Evolutionary conservation across 2,888 invertebrate species (phyloP), one percentile per base, ranked within the genome.

Genomic region (Formica aserva): DNA sequence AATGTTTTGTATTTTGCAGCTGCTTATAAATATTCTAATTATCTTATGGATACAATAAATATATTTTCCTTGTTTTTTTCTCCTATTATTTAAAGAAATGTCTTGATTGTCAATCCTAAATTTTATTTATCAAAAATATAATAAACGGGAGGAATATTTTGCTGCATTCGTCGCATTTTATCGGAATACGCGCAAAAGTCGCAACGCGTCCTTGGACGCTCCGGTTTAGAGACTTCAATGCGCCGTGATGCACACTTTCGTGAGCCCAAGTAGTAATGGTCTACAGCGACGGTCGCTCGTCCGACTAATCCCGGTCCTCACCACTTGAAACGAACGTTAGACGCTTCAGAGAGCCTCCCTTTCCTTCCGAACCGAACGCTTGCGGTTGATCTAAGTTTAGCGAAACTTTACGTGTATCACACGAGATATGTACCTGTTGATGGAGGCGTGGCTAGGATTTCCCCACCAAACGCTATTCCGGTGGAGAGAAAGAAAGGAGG

Each of bases 391-490:
- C 35, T 45, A 62, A 35, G 18, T 45, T 78, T 60, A 60, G 45
- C 72, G 72, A 60, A 60, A 66, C 74, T 66, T 48, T 8, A 66
- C 26, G 26, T 60, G 48, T 62, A 52, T 52, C 52, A 52, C 32
- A 26, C n/a, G 55, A 76, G 65, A 55, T 82, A 41, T 52, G 69
- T 76, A 82, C 13, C 32, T 35, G 60, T 86, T 77, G 85, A 29
- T 6, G 74, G 86, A 60, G 86, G 86, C 86, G 86, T 86, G 86
- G 86, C 77, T 62, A 76, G 38, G 32, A 48, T 48, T 38, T 62
- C 82, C 81, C 77, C 84, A 72, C 83, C 66, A 48, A n/a, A 1
- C 26, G 22, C 35, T 41, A 55, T 57, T 65, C 22, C 45, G 9
- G 26, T 13, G 15, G 26, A 41, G 74, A 82, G 71, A 65, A 71